These are phyloP conservation scores for Cotesia vestalis DNA, from an alignment of 1,140 invertebrate genomes.

Conservation along the genomic window DNA sequence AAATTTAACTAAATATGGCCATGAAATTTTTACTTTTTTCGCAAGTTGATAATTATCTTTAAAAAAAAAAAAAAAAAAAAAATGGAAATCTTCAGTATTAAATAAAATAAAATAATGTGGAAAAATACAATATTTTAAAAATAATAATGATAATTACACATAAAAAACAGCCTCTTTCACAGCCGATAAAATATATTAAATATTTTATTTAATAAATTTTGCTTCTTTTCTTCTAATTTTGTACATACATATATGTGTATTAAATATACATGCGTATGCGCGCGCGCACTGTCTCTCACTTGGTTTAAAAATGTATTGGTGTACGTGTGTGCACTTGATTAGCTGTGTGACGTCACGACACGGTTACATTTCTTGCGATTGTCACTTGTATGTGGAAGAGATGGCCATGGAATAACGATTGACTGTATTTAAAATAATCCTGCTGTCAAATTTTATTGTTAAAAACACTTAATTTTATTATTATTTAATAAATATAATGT, in stretches of 20 bases:
- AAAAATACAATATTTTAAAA: too few relatives aligned
- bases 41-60: too few relatives aligned
- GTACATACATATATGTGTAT: conserved; percentile 41
- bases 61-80: too few relatives aligned
- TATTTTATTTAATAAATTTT: conserved; percentile 15
- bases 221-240: background rate
- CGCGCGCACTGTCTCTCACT: conserved; percentile 30
- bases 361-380: conserved; percentile 63
- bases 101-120: conserved; percentile 1
- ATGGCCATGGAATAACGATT: background rate
- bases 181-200: conserved; percentile 36
- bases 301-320: conserved; percentile 38
- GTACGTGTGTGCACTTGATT: conserved; percentile 60
- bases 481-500: background rate
- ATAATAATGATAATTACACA: conserved; percentile 1
- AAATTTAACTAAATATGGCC: too few relatives aligned
- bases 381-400: conserved; percentile 47
- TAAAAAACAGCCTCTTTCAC: conserved; percentile 21
- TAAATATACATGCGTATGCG: conserved; percentile 41
- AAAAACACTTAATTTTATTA: background rate
- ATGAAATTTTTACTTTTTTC: too few relatives aligned
- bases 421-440: background rate
- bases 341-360: conserved; percentile 63
- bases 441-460: background rate
- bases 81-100: background rate